Evolutionary conservation across 1,140 invertebrate genomes (phyloP), one percentile per base, ranked within the genome.

Genomic region (Popillia japonica): DNA sequence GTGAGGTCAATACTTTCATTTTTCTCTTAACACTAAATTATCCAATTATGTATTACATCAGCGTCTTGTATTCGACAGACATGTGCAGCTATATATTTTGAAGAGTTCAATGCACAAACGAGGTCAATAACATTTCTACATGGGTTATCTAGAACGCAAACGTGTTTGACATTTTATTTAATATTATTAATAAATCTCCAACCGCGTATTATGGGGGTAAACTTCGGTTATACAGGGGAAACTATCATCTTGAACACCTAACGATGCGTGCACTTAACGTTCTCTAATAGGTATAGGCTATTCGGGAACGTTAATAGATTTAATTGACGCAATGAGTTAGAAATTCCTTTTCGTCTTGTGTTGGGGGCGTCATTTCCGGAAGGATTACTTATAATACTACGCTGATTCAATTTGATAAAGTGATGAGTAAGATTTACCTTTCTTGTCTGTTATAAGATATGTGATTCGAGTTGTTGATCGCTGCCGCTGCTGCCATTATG

Each of bases 401-500:
- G 1, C 27, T 34, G 1, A 34, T 34, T 34, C 27, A 2, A 34
- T 48, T 48, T 48, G n/a, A 48, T 48, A 48, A 17, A 48, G n/a
- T 48, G 10, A 14, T 48, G 6, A 68, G 9, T 27, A n/a, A 68
- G 2, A 14, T 27, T 82, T 78, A 86, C 85, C 85, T 86, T 83
- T 86, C 85, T 61, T 84, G 85, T 81, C 85, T 82, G 59, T 81
- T 85, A 77, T 85, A 86, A 42, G 81, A 80, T 42, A 86, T 80
- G 81, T 86, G 85, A 77, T 86, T 86, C 48, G 83, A 77, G 68
- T 86, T 84, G 68, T 82, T 85, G 55, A 85, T 83, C 59, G 81
- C 81, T 44, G 82, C 80, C n/a, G 83, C 80, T 20, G 84, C 81
- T 27, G 85, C 84, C 85, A 85, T 86, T 78, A 90, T 64, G 86